phyloP scores from a whole-genome alignment of 2,888 invertebrate species.

The Scaptomyza caliginosa region DNA sequence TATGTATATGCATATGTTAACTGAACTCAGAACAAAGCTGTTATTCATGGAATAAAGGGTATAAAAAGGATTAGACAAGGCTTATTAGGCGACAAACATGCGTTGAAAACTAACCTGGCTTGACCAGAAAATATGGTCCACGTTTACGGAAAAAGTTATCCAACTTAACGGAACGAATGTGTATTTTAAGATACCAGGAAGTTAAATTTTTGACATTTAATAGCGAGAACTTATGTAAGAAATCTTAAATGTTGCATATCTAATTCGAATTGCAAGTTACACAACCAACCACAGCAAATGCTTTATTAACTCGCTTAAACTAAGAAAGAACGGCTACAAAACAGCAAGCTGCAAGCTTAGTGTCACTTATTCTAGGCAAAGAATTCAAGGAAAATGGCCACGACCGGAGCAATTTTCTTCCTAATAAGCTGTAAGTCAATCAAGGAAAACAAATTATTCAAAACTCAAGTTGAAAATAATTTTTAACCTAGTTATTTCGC shows the following conservation, averaged over 20 bases:
- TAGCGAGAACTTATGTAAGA: neutral
- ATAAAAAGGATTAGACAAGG: neutral
- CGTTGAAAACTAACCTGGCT: neutral
- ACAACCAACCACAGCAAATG: constrained; percentile 5
- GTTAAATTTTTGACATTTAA: constrained; percentile 1
- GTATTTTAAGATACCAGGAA: neutral
- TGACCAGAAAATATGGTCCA: neutral
- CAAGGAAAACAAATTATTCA: neutral
- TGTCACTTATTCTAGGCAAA: neutral
- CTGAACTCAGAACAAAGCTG: too few species aligned
- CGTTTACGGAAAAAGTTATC: neutral
- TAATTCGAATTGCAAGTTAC: constrained; percentile 3
- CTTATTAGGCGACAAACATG: neutral
- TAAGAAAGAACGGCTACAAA: neutral
- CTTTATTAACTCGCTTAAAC: neutral
- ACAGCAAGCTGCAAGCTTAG: neutral
- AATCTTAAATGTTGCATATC: neutral
- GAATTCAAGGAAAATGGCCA: constrained; percentile 3
- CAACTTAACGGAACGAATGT: neutral
- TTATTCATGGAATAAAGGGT: too few species aligned
- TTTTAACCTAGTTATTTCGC: neutral
- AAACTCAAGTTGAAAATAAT: neutral
- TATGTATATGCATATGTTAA: too few species aligned
- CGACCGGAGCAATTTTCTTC: neutral
- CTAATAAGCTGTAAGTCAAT: constrained; percentile 15